Percentiles rank a stretch among this genome's conserved stretches.
Conservation (phyloP, 2,113 vertebrate species). For the Cololabis saira region DNA sequence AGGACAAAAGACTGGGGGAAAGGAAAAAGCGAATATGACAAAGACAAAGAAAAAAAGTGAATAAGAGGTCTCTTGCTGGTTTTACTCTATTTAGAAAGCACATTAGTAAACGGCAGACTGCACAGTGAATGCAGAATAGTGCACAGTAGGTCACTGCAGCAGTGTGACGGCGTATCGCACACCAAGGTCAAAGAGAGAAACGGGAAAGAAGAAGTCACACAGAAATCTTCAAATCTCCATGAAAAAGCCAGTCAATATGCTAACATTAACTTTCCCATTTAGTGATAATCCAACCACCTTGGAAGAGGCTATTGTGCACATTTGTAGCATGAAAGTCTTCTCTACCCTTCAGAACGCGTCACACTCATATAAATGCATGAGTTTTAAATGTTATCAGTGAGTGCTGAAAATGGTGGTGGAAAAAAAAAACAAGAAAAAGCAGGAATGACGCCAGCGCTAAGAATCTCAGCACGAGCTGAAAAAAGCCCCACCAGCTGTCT, state of each 20-base stretch:
- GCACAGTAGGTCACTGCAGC: constrained; percentile 42
- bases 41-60: constrained; percentile 29
- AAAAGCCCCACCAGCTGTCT: neutral
- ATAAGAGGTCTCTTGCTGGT: constrained; percentile 16
- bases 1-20: constrained; percentile 36
- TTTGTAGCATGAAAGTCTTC: constrained; percentile 21
- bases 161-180: constrained; percentile 40
- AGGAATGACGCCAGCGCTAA: neutral
- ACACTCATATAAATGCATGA: constrained; percentile 59
- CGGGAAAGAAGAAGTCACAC: constrained; percentile 8
- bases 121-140: constrained; percentile 6
- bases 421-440: neutral
- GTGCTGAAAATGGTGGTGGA: constrained; percentile 26
- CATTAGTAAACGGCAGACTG: constrained; percentile 37
- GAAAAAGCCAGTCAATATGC: constrained; percentile 49
- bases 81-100: constrained; percentile 23
- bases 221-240: constrained; percentile 67
- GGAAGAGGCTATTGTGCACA: constrained; percentile 26
- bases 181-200: constrained; percentile 56
- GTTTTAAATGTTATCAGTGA: constrained; percentile 45
- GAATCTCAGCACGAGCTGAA: neutral
- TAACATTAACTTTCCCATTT: constrained; percentile 50
- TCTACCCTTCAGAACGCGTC: constrained; percentile 18
- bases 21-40: constrained; percentile 3
- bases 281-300: constrained; percentile 53